Evolutionary conservation across 2,113 vertebrate genomes (phyloP), one percentile per base, ranked within the genome.

Genomic region (Hucho hucho): DNA sequence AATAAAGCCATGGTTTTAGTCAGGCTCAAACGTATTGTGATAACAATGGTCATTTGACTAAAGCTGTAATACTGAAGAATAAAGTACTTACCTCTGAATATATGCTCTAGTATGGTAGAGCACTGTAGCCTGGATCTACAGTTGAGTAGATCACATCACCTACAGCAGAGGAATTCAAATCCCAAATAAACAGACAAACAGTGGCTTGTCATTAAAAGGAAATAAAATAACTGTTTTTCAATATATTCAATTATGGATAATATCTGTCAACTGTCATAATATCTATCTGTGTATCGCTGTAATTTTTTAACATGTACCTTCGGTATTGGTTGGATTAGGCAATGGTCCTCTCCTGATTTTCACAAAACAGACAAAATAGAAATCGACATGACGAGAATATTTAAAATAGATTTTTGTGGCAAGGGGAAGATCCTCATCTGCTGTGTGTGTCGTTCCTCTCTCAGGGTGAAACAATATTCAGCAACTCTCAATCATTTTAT

Each of bases 341-440:
- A 92, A 79, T 0, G 91, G 92, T 68, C 83, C 92, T 81, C 96
- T 94, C 90, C 97, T 99, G 88, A 93, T 66, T 87, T 79, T 85
- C 81, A 81, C 12, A 84, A 81, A 85, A 80, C 25, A 74, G 14
- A 65, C 4, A 16, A n/a, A 43, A 64, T 24, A 64, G 49, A 53
- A 53, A 53, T 53, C 14, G 16, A 53, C 49, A 53, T 53, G 14
- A 53, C 3, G 16, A 53, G 16, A 14, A n/a, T n/a, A n/a, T n/a
- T n/a, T n/a, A n/a, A n/a, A n/a, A n/a, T n/a, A n/a, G n/a, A 20
- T 69, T 43, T 37, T 24, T 64, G 70, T 72, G 20, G 9, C 2
- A 11, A 43, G 37, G 37, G 9, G 37, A 43, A 43, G 37, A 43
- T 11, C 37, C 16, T 53, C 49, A 53, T 53, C 49, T 53, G 12